A percentile compares a stretch with the other conserved stretches of the same genome.
phyloP scores from a whole-genome alignment of 2,888 invertebrate species.

The Athalia circularis region DNA sequence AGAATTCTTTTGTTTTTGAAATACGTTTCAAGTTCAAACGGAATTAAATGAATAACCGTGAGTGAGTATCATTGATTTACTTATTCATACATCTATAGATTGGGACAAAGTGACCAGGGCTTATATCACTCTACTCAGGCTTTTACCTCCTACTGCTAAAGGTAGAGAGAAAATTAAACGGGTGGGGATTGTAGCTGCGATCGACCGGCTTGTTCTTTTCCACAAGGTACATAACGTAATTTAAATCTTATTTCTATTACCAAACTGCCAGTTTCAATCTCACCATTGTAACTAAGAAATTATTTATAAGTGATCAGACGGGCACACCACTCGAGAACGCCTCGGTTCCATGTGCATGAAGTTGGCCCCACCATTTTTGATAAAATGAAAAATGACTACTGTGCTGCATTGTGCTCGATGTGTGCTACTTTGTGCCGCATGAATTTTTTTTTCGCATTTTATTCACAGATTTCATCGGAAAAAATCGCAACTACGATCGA shows the following conservation, averaged over 20 bases:
- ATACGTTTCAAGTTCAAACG: no score
- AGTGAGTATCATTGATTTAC: no score
- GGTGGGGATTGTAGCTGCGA: neutral
- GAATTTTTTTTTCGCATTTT: neutral
- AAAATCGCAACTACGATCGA: neutral
- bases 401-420: conserved; percentile 5
- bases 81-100: neutral
- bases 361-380: neutral
- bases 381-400: neutral
- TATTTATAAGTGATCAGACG: conserved; percentile 1
- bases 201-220: conserved; percentile 10
- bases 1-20: no score
- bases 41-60: no score
- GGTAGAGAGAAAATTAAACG: conserved; percentile 6
- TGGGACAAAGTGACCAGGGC: conserved; percentile 24
- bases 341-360: neutral
- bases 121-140: neutral
- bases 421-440: neutral
- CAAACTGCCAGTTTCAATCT: no score
- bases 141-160: conserved; percentile 21
- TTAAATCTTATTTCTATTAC: neutral
- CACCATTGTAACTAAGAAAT: neutral
- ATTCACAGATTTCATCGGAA: neutral
- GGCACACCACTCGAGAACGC: conserved; percentile 38
- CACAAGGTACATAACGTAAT: neutral